Base-by-base conservation (phyloP, 2,888 invertebrate genomes). In the Trichopoda pennipes region DNA sequence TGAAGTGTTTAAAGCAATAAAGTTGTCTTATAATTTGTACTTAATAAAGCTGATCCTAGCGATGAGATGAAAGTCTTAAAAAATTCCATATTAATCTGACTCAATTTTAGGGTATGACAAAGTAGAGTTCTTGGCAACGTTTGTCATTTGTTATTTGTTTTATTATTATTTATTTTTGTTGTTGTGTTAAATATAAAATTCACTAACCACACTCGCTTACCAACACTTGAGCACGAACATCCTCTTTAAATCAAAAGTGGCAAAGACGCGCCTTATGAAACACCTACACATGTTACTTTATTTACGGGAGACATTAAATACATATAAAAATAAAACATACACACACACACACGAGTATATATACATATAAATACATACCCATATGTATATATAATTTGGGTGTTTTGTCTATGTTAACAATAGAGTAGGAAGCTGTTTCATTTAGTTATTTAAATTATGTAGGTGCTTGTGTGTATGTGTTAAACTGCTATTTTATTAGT, bases 191-290 rank as follows among this genome's bases (percentile, higher is more conserved):
- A 51, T 61, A 19, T 38, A 12, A 61, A 61, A 53, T 74, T 55
- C 51, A 68, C 32, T 49, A 77, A 56, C 56, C 81, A 69, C 81
- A 69, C 28, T 74, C 38, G 66, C 17, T 19, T 35, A 21, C 21
- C 16, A 44, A 21, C 79, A 56, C 82, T 82, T 82, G 42, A 82
- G 70, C 82, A 82, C 82, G 82, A 76, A 82, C 72, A 68, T 51
- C 70, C 63, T 69, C 68, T 75, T 75, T 42, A 61, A 6, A 56
- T 38, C 12, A 64, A 56, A 75, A 72, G 75, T 61, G 72, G 55
- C 42, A 55, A 61, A 79, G 79, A 79, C 75, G 81, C 64, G 79
- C 70, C 75, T 61, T 66, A 14, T 68, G 56, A 78, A 63, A 73
- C 61, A 68, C 81, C 61, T 28, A 58, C 73, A 58, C 73, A 69